Conservation (phyloP, 2,888 invertebrate species). For the Pristionchus mayeri region DNA sequence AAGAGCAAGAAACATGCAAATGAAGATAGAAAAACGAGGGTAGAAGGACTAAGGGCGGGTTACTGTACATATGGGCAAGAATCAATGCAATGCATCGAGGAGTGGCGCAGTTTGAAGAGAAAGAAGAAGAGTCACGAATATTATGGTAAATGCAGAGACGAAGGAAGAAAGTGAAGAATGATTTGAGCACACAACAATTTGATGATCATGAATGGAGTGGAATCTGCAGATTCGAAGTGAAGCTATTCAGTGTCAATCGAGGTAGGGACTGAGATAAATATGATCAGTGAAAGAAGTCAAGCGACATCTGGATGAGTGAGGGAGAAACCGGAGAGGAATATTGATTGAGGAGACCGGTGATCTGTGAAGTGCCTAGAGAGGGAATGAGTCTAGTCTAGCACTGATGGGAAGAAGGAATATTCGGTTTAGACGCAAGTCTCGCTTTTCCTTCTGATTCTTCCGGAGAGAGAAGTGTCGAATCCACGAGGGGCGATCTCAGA, state of each 20-base stretch:
- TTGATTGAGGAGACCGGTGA: neutral
- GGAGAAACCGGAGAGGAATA: constrained; percentile 4
- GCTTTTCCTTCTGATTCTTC: constrained; percentile 71
- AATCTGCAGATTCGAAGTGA: neutral
- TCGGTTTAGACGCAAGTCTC: constrained; percentile 72
- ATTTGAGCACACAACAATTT: constrained; percentile 26
- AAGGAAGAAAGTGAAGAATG: neutral
- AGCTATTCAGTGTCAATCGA: constrained; percentile 31
- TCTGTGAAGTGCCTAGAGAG: constrained; percentile 12
- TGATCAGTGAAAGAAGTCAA: neutral
- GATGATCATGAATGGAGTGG: constrained; percentile 21
- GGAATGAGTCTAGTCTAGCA: neutral
- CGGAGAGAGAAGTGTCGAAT: constrained; percentile 61
- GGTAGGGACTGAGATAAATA: constrained; percentile 14
- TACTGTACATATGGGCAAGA: constrained; percentile 40
- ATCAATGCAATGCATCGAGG: neutral
- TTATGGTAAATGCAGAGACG: neutral
- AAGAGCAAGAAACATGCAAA: neutral
- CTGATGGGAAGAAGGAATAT: neutral
- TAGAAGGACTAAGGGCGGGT: neutral
- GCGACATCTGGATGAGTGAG: neutral
- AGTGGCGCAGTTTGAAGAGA: constrained; percentile 25
- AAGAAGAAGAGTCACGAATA: neutral
- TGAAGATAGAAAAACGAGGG: neutral
- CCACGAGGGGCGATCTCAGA: constrained; percentile 50